Evolutionary conservation across 2,888 invertebrate species (phyloP), one percentile per base, ranked within the genome.

Genomic region (Drepanosiphum platanoidis): DNA sequence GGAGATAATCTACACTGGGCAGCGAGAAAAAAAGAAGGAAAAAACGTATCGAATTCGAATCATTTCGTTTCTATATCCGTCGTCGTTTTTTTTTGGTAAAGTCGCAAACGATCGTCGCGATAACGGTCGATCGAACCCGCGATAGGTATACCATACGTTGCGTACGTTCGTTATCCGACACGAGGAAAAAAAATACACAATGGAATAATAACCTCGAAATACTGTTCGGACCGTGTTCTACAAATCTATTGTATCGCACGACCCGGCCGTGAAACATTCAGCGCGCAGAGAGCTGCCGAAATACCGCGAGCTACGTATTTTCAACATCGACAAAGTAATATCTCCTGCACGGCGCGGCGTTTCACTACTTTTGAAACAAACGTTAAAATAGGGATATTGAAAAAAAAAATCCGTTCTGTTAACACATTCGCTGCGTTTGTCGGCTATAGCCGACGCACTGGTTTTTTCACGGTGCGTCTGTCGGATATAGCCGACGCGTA

Each of bases 221-320:
- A 27, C 36, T 61, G 61, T 27, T 22, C 61, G n/a, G 15, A 68
- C 18, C 34, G 7, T 13, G 15, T 13, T 39, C 13, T 27, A 34
- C 22, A 11, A 2, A 32, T 34, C 68, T 39, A 36, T 64, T 15
- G 27, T 79, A 46, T 22, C n/a, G n/a, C n/a, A n/a, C 46, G 46
- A 79, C 66, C 79, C 36, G 15, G 8, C 68, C 68, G 34, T 68
- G 79, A 79, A 68, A 79, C 34, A n/a, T 46, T 42, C 22, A 39
- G 3, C 18, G 46, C 46, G 46, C 18, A 18, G 52, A 52, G 18
- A 5, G 22, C 22, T 52, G 52, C 15, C 46, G 18, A 46, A 46
- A 46, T 46, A 46, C 46, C 18, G 11, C 18, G 18, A 13, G n/a
- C n/a, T n/a, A n/a, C 39, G 39, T 39, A 9, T 52, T 18, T 52